Evolutionary conservation across 2,888 invertebrate genomes (phyloP), one percentile per base, ranked within the genome.

Genomic region (Phragmatobia fuliginosa): DNA sequence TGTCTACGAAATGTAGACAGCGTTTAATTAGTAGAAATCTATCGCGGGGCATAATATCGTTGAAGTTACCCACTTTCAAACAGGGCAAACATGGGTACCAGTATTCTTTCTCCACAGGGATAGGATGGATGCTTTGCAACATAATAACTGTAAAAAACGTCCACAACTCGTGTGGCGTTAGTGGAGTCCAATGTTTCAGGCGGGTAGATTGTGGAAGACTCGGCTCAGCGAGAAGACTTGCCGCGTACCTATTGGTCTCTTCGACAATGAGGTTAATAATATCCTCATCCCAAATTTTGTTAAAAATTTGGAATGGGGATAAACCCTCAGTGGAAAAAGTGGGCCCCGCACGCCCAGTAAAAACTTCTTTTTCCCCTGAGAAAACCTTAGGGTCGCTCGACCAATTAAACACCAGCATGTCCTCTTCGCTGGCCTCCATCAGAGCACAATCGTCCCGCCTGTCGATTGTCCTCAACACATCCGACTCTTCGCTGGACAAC

Each of bases 1-100:
- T 33, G 33, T 33, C 33, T 3, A 63, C 63, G 33, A 63, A 63
- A 49, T 63, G 49, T 31, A 63, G 49, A n/a, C 63, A 63, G 1
- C 63, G 36, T 31, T 63, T 63, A 6, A 63, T 63, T 3, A 63
- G 11, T 2, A n/a, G 11, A 21, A 49, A 63, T 21, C 49, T 18
- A 49, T 49, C 1, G 4, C n/a, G n/a, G n/a, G 63, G 31, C 63
- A 63, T 63, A 32, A 49, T 33, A 11, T 49, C 63, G 32, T 31
- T 32, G 49, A 49, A 63, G n/a, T 63, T 63, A 11, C 49, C 49
- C 10, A 33, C 6, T n/a, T 49, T 63, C 3, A 32, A 11, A 33
- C 33, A 63, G 8, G 14, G 32, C 32, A 49, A 32, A 49, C 49
- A 45, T 6, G 49, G 45, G 1, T 21, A 21, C 49, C 49, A 63